Evolutionary conservation across 2,797 vertebrate genomes (phyloP).

Genomic region (Acrossocheilus wenchowensis): DNA sequence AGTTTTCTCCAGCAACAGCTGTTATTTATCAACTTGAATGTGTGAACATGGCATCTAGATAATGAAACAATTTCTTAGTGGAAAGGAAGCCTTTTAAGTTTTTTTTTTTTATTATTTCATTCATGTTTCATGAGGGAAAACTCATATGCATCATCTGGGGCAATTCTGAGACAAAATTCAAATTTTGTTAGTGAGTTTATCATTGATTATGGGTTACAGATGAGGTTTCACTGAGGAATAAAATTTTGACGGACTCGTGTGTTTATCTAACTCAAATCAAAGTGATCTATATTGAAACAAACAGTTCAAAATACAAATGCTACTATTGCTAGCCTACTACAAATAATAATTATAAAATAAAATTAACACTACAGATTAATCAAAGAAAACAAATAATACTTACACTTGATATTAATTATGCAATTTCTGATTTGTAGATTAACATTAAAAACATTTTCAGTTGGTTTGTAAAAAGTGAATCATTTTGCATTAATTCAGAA

Average conservation of each 20-base stretch:
- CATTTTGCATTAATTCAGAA: too few relatives aligned
- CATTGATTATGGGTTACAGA: not conserved
- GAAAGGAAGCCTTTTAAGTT: slow-evolving; percentile 1
- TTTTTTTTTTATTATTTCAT: not conserved
- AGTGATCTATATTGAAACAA: not conserved
- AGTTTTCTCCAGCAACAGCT: not conserved
- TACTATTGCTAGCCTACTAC: not conserved
- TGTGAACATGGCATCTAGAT: not conserved
- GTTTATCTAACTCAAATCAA: not conserved
- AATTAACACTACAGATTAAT: not conserved
- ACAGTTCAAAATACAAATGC: not conserved
- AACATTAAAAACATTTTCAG: not conserved
- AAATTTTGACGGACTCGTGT: not conserved
- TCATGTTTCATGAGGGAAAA: not conserved
- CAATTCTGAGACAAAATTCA: not conserved
- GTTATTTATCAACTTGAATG: slow-evolving; percentile 21
- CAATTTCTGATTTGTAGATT: not conserved
- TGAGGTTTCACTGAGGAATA: not conserved
- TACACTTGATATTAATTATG: not conserved
- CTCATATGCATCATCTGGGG: not conserved
- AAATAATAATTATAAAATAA: not conserved
- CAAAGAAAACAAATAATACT: not conserved
- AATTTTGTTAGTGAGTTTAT: not conserved
- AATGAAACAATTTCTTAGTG: not conserved
- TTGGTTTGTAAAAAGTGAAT: not conserved